A percentile compares a stretch with the other conserved stretches of the same genome.
Evolutionary conservation across 2,113 vertebrate genomes (phyloP).

Genomic region (Nycticebus coucang): DNA sequence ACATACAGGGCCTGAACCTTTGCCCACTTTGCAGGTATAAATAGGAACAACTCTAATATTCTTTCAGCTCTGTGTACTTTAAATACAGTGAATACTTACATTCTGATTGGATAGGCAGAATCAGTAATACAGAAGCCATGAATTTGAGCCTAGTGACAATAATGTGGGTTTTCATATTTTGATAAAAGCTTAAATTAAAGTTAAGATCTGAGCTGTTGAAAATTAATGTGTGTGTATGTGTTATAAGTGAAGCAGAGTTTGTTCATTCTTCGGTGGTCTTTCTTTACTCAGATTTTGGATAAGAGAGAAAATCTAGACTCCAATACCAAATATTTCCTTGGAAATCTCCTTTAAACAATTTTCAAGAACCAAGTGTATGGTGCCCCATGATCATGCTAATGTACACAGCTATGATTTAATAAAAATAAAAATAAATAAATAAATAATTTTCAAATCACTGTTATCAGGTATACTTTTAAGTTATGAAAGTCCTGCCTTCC

Average conservation of each 20-base stretch:
- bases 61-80: not conserved
- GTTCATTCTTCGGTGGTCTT: not conserved
- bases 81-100: not conserved
- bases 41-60: not conserved
- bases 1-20: not conserved
- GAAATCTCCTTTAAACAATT: not conserved
- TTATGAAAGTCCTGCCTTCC: not conserved
- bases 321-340: not conserved
- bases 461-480: not conserved
- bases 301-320: not conserved
- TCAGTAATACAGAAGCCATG: not conserved
- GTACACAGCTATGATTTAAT: too few species aligned
- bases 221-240: not conserved
- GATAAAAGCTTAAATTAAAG: not conserved
- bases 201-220: not conserved
- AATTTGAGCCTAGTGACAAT: not conserved
- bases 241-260: not conserved
- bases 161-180: not conserved
- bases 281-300: slow-evolving; percentile 20
- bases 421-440: too few species aligned
- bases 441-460: not conserved
- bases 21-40: not conserved
- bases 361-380: too few species aligned
- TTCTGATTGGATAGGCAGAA: not conserved
- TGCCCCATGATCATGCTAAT: too few species aligned